Evolutionary conservation across 2,888 invertebrate species (phyloP).

Genomic region (Aleiodes testaceus): DNA sequence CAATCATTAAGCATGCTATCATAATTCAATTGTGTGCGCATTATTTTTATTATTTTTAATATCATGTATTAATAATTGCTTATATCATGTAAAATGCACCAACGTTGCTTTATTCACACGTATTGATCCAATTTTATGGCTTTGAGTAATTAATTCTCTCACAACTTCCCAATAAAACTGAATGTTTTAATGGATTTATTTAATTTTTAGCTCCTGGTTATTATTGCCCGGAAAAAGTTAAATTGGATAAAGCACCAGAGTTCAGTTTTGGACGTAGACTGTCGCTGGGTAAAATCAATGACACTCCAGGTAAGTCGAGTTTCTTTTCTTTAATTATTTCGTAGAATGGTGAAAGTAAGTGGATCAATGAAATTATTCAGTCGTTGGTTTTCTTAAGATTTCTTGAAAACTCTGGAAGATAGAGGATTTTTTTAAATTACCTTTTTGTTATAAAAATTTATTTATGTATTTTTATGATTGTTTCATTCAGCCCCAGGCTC

Average conservation of each 20-base stretch:
- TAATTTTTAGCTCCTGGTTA: constrained; percentile 56
- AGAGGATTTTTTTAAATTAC: no score
- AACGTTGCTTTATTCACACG: no score
- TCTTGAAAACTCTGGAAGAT: no score
- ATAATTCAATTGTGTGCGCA: constrained; percentile 16
- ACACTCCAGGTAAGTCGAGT: constrained; percentile 76
- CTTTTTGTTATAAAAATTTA: no score
- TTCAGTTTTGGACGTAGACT: constrained; percentile 82
- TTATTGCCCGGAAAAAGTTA: constrained; percentile 74
- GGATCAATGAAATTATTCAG: no score
- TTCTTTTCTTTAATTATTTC: not conserved
- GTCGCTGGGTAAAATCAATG: constrained; percentile 76
- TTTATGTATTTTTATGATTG: not conserved
- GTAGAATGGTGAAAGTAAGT: no score
- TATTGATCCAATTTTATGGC: constrained; percentile 5
- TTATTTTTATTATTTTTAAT: not conserved
- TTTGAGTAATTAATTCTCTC: constrained; percentile 3
- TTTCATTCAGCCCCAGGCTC: constrained; percentile 75
- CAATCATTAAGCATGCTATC: constrained; percentile 24
- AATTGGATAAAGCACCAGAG: constrained; percentile 77
- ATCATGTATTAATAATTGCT: not conserved
- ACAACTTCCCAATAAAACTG: not conserved
- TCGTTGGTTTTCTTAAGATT: no score
- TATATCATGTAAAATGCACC: no score
- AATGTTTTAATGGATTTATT: not conserved